Base-by-base conservation (phyloP, 2,888 invertebrate species). In the Leptinotarsa peninsularis region DNA sequence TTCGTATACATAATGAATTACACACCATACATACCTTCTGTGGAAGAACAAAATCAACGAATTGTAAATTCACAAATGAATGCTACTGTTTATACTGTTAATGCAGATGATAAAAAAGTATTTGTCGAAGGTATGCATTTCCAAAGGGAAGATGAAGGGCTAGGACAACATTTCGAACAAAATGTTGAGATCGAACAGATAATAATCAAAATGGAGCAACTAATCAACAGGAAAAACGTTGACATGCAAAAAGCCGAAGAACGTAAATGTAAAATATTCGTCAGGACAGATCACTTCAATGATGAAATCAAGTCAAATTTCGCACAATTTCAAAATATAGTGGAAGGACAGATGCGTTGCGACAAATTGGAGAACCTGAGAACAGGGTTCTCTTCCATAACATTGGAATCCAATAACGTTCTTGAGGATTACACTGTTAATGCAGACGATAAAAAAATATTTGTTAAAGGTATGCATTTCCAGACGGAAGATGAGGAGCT, bases 391-490 rank as follows among this genome's bases (percentile, higher is more conserved):
- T 27, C 27, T 27, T 27, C 27, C 27, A 27, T 27, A 27, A 27
- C 27, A 27, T 27, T 27, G 4, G 98, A 98, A 87, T 96, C 96
- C 50, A 97, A 98, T 27, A 95, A 96, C 89, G 95, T 97, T 72
- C 97, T 97, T 49, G 96, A 96, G 85, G 96, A 97, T 88, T 91
- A 27, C 4, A 27, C 27, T 27, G 27, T 27, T 27, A 50, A 3
- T 50, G 50, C 50, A 15, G 50, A 50, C 4, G 50, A 50, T 94
- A 98, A 98, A 92, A 98, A 98, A 93, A 93, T 98, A 84, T 98
- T 98, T 93, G 98, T 98, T 90, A 98, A 98, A 86, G 98, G 98
- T 82, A 91, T 98, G 84, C 98, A 97, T 92, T 98, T 98, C 98
- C 98, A 98, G 91, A 98, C 98, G 67, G 95, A 97, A 89, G 97